phyloP scores from a whole-genome alignment of 2,797 vertebrate genomes.

The Peromyscus attwateri region DNA sequence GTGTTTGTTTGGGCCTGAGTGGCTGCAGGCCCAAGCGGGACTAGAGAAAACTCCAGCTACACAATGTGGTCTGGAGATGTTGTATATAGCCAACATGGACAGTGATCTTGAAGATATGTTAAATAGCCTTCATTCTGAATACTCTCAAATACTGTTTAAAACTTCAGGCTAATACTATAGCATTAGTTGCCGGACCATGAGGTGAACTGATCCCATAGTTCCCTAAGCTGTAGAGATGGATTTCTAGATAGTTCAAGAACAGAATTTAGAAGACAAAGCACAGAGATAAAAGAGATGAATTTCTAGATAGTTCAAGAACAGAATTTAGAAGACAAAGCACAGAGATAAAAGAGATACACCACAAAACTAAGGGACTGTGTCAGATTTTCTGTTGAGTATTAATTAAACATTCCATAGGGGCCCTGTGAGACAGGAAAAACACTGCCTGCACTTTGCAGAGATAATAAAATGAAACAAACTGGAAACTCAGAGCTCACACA shows the following conservation, averaged over 20 bases:
- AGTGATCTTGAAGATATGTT: not conserved
- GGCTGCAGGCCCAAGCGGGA: no score
- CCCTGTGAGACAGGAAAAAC: not conserved
- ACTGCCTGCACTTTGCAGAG: not conserved
- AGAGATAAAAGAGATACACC: not conserved
- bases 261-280: not conserved
- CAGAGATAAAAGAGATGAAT: not conserved
- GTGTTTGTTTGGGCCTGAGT: no score
- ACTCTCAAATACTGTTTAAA: not conserved
- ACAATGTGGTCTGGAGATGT: not conserved
- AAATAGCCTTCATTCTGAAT: not conserved
- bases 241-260: not conserved
- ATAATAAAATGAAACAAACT: not conserved
- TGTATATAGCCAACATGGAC: not conserved
- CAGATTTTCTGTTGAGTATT: not conserved
- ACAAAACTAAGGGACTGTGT: not conserved
- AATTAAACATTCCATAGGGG: not conserved
- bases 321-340: not conserved
- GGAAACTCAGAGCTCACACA: not conserved
- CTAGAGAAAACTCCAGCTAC: no score
- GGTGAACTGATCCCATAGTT: not conserved
- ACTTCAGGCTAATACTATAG: not conserved
- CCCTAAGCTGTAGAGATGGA: not conserved
- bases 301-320: not conserved
- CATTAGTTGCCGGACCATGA: not conserved